These are phyloP conservation scores for Coecobrya sp. DNA, from an alignment of 2,888 invertebrate species.

Conservation along the genomic window DNA sequence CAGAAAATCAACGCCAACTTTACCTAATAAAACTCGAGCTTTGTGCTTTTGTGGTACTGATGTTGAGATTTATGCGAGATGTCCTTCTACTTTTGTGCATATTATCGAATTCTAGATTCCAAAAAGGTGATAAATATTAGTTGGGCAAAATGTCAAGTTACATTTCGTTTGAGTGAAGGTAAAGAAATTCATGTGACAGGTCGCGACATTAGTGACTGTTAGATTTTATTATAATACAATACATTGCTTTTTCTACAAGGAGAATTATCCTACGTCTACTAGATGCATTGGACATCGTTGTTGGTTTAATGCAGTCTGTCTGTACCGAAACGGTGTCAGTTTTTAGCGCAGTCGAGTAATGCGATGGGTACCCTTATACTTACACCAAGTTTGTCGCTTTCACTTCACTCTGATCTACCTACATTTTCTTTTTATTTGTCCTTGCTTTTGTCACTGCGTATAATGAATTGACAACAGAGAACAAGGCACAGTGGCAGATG, in stretches of 20 bases:
- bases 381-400: not conserved
- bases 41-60: no score
- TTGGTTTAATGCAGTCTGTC: not conserved
- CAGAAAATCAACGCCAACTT: no score
- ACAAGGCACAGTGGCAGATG: not conserved
- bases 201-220: not conserved
- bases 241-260: not conserved
- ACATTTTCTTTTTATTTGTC: not conserved
- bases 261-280: not conserved
- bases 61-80: no score
- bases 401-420: not conserved
- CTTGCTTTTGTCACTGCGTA: not conserved
- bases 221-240: not conserved
- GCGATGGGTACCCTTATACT: not conserved
- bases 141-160: not conserved
- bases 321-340: not conserved
- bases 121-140: not conserved
- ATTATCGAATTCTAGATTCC: not conserved
- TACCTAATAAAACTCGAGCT: no score
- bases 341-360: not conserved
- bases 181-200: not conserved
- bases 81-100: not conserved
- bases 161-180: conserved; percentile 3
- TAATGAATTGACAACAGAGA: not conserved
- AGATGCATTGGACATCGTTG: no score